A percentile compares a stretch with the other conserved stretches of the same genome.
Conservation (phyloP, 2,888 invertebrate species). For the Caenorhabditis zanzibari region DNA sequence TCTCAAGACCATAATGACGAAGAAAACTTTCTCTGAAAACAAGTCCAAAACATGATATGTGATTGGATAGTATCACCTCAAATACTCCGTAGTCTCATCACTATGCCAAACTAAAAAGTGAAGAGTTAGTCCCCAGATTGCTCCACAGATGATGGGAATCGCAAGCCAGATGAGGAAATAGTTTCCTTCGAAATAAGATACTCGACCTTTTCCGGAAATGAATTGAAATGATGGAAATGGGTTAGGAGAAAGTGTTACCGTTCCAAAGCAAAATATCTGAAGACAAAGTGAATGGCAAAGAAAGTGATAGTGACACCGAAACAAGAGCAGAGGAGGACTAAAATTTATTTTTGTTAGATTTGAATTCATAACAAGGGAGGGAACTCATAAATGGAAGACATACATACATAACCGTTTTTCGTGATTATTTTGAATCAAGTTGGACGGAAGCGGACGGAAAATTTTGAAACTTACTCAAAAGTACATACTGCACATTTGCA, state of each 20-base stretch:
- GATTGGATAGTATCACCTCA: neutral
- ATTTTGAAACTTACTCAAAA: constrained; percentile 24
- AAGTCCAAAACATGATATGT: neutral
- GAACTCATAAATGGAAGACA: too few species aligned
- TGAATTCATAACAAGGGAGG: too few species aligned
- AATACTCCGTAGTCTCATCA: constrained; percentile 18
- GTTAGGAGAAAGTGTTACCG: neutral
- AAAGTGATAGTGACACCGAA: constrained; percentile 21
- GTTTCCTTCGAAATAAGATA: constrained; percentile 1
- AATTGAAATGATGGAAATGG: neutral
- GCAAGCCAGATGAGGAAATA: constrained; percentile 8
- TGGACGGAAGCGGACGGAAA: too few species aligned
- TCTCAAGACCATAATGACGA: constrained; percentile 6
- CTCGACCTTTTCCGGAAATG: constrained; percentile 5
- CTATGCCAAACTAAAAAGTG: neutral
- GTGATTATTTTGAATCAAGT: too few species aligned
- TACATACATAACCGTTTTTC: too few species aligned
- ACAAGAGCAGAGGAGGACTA: constrained; percentile 17
- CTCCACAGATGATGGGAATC: constrained; percentile 3
- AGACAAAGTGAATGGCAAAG: constrained; percentile 25
- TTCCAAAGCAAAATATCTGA: constrained; percentile 25
- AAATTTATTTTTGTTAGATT: neutral
- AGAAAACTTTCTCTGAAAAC: constrained; percentile 6
- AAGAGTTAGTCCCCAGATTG: constrained; percentile 8
- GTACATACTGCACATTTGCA: constrained; percentile 5